Percentiles rank a stretch among this genome's conserved stretches.
Evolutionary conservation across 2,888 invertebrate genomes (phyloP).

Genomic region (Diabrotica balteata): DNA sequence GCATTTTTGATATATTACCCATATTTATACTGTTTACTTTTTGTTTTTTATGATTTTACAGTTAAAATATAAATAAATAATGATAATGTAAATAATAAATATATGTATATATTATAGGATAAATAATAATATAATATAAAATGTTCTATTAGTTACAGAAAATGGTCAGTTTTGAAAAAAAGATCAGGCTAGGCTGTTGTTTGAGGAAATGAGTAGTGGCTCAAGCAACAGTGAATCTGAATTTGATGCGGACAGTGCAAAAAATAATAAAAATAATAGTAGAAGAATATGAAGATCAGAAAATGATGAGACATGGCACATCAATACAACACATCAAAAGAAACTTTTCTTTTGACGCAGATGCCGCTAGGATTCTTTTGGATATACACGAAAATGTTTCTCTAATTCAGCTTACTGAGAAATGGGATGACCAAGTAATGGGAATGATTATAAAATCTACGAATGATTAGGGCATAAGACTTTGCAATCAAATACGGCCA

Average conservation of each 20-base stretch:
- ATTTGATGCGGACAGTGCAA: conserved; percentile 1
- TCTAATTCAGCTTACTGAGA: conserved; percentile 39
- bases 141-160: conserved; percentile 1
- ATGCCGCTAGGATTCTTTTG: too few species aligned
- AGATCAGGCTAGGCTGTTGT: conserved; percentile 7
- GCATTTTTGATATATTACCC: conserved; percentile 7
- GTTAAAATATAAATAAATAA: conserved; percentile 16
- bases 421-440: conserved; percentile 28
- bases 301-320: conserved; percentile 12
- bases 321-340: conserved; percentile 7
- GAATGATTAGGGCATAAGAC: too few species aligned
- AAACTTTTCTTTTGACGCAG: too few species aligned
- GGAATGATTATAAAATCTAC: too few species aligned
- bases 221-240: conserved; percentile 13
- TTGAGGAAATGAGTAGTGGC: conserved; percentile 12
- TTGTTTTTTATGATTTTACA: conserved; percentile 20
- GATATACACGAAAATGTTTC: conserved; percentile 37
- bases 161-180: not conserved
- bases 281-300: not conserved
- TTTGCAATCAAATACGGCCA: too few species aligned
- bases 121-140: conserved; percentile 17
- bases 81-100: conserved; percentile 12
- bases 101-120: conserved; percentile 14
- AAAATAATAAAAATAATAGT: too few species aligned
- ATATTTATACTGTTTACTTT: conserved; percentile 16